Evolutionary conservation across 2,113 vertebrate species (phyloP).

Genomic region (Andinoacara biseriatus): DNA sequence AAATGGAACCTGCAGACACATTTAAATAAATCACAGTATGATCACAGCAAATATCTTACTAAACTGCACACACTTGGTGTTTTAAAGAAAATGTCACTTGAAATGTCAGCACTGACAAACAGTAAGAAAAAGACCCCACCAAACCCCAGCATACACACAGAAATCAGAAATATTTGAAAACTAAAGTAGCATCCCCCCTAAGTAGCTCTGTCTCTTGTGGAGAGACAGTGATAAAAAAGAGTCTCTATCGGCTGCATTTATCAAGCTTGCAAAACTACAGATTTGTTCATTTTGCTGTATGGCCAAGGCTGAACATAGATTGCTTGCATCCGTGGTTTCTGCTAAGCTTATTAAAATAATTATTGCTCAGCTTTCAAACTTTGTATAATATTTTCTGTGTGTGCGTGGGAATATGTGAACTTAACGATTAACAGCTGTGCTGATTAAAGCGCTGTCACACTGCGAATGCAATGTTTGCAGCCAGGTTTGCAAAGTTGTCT

Average conservation of each 20-base stretch:
- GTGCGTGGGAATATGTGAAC: background rate
- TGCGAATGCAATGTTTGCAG: background rate
- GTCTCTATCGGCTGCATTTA: constrained; percentile 21
- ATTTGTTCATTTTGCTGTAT: constrained; percentile 36
- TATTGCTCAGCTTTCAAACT: constrained; percentile 38
- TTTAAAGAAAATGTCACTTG: background rate
- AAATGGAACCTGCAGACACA: background rate
- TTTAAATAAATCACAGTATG: background rate
- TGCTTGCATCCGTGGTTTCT: constrained; percentile 48
- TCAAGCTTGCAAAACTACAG: constrained; percentile 36
- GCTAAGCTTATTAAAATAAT: constrained; percentile 42
- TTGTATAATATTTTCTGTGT: background rate
- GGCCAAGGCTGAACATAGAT: constrained; percentile 24
- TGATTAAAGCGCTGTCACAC: background rate
- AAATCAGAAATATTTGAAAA: background rate
- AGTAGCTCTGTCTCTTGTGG: background rate
- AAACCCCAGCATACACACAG: background rate
- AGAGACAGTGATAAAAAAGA: constrained; percentile 23
- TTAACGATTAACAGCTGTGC: background rate
- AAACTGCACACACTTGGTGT: background rate
- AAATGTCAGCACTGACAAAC: background rate
- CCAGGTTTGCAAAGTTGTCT: background rate
- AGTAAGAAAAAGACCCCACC: background rate
- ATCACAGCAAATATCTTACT: background rate
- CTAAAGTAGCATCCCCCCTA: background rate